A percentile compares a stretch with the other conserved stretches of the same genome.
Conservation (phyloP, 1,140 invertebrate genomes). For the Drosophila bifasciata region DNA sequence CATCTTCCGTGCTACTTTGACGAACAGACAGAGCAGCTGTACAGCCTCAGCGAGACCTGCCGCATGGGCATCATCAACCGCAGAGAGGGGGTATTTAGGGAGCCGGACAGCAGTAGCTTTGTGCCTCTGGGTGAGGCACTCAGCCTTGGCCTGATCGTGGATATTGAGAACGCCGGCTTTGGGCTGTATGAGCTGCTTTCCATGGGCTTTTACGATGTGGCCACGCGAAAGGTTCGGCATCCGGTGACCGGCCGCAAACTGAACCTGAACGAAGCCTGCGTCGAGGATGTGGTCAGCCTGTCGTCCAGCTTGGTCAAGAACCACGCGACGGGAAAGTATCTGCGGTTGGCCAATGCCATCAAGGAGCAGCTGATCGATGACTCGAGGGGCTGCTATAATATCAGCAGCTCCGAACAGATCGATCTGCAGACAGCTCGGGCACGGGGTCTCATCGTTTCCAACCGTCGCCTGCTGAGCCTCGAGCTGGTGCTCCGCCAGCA, state of each 20-base stretch:
- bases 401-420: slow-evolving; percentile 86
- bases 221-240: slow-evolving; percentile 91
- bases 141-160: slow-evolving; percentile 91
- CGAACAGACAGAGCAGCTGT: slow-evolving; percentile 87
- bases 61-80: slow-evolving; percentile 93
- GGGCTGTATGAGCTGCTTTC: slow-evolving; percentile 92
- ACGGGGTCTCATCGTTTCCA: slow-evolving; percentile 90
- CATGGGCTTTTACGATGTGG: slow-evolving; percentile 91
- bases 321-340: slow-evolving; percentile 88
- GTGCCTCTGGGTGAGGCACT: slow-evolving; percentile 90
- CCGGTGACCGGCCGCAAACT: slow-evolving; percentile 91
- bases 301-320: slow-evolving; percentile 92
- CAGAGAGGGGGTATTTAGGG: slow-evolving; percentile 90
- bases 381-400: slow-evolving; percentile 88
- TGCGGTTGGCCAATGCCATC: slow-evolving; percentile 91
- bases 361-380: slow-evolving; percentile 90
- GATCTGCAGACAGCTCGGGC: slow-evolving; percentile 89
- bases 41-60: slow-evolving; percentile 91
- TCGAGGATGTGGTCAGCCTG: slow-evolving; percentile 92
- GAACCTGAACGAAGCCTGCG: slow-evolving; percentile 91
- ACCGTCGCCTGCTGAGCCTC: slow-evolving; percentile 88
- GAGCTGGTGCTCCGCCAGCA: slow-evolving; percentile 91
- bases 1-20: slow-evolving; percentile 92
- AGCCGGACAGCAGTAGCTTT: slow-evolving; percentile 87
- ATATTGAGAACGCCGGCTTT: slow-evolving; percentile 92